phyloP scores from a whole-genome alignment of 2,888 invertebrate genomes.

The Bombylius discolor region DNA sequence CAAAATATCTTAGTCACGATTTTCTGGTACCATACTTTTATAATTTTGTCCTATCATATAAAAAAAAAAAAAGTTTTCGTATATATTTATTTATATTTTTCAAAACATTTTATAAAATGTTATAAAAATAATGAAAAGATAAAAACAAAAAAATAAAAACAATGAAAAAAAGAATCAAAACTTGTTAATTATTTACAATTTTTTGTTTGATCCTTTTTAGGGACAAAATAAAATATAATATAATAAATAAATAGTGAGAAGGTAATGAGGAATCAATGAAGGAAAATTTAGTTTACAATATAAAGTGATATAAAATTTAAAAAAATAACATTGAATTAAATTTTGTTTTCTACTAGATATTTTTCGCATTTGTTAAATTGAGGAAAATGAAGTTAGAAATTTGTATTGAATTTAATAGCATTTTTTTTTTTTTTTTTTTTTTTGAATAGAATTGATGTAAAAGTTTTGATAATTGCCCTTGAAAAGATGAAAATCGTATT shows the following conservation, averaged over 20 bases:
- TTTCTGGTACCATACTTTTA: constrained; percentile 3
- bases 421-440: too few species aligned
- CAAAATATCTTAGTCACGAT: constrained; percentile 10
- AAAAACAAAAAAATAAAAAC: neutral
- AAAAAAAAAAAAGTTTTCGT: too few species aligned
- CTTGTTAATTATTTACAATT: neutral
- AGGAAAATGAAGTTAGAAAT: too few species aligned
- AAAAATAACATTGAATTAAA: too few species aligned
- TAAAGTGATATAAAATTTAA: too few species aligned
- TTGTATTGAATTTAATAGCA: too few species aligned
- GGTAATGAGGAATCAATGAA: too few species aligned
- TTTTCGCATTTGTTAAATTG: too few species aligned
- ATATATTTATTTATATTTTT: neutral
- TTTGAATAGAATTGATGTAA: too few species aligned
- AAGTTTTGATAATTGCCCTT: neutral
- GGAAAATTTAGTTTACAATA: too few species aligned
- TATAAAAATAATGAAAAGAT: neutral
- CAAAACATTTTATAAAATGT: neutral
- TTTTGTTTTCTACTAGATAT: too few species aligned
- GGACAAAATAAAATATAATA: neutral
- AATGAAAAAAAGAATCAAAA: neutral
- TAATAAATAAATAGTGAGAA: too few species aligned
- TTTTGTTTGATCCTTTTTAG: neutral
- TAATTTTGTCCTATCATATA: neutral
- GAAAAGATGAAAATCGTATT: neutral